phyloP scores from a whole-genome alignment of 2,888 invertebrate species.

The Gasteruption jaculator region DNA sequence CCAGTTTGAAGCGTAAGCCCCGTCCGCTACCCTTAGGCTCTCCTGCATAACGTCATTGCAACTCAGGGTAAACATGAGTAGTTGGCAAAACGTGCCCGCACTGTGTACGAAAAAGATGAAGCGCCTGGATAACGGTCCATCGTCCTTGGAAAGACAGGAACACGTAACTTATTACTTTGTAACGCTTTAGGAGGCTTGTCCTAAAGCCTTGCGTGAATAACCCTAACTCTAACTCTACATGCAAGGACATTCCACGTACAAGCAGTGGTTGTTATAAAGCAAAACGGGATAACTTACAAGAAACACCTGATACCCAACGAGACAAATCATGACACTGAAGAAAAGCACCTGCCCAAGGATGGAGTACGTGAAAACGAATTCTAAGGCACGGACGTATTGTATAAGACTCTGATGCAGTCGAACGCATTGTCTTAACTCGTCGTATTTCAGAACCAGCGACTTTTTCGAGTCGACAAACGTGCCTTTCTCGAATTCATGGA shows the following conservation, averaged over 20 bases:
- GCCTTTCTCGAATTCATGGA: slow-evolving; percentile 15
- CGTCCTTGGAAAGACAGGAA: no score
- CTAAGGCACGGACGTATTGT: slow-evolving; percentile 7
- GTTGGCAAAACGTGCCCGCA: slow-evolving; percentile 24
- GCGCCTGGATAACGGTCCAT: no score
- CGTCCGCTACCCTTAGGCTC: slow-evolving; percentile 21
- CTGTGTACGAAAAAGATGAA: slow-evolving; percentile 27
- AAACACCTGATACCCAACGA: slow-evolving; percentile 6
- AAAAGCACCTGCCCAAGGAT: slow-evolving; percentile 8
- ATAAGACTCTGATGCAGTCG: slow-evolving; percentile 8
- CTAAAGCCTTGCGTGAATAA: no score
- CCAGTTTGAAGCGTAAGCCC: slow-evolving; percentile 20
- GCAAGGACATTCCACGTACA: no score
- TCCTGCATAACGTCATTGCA: slow-evolving; percentile 31
- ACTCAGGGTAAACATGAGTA: slow-evolving; percentile 31
- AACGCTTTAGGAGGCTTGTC: no score
- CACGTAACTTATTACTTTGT: no score
- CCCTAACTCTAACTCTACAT: no score
- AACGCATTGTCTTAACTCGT: slow-evolving; percentile 17
- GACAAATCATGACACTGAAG: slow-evolving; percentile 4
- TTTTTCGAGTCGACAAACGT: no score
- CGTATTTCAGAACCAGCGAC: background rate
- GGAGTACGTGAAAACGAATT: slow-evolving; percentile 8
- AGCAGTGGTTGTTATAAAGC: no score
- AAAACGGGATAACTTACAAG: slow-evolving; percentile 7